Base-by-base conservation (phyloP, 2,888 invertebrate species). In the Abrostola tripartita region DNA sequence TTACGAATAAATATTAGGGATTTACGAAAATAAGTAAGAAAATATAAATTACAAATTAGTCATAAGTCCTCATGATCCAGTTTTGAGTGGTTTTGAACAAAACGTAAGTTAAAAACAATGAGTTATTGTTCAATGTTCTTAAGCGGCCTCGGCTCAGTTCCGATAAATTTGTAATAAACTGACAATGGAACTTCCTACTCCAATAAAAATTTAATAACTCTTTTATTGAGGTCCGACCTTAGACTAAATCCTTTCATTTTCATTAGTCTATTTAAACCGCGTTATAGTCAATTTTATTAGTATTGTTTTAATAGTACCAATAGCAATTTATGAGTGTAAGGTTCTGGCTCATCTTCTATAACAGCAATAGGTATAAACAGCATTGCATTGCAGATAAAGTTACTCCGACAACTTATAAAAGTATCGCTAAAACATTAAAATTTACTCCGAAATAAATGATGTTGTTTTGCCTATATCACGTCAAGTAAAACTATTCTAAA, bases 71-170 rank as follows among this genome's bases (percentile, higher is more conserved):
- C 24, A 24, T 24, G 40, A 9, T 40, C 40, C 8, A 40, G 10
- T 8, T 40, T 40, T 40, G 11, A 8, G 10, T 11, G 49, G 52
- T 65, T 56, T 68, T 55, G 42, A 57, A 70, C 61, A 68, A 64
- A 66, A 65, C 36, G 11, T 71, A 50, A 50, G 42, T 56, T 58
- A 38, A 52, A 59, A 69, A 81, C 83, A 83, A 83, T 82, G 64
- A 63, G 66, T 81, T 63, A 83, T 84, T 85, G 79, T 85, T 68
- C 61, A 75, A 64, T 65, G 59, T 65, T 71, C 61, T 71, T 66
- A 52, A 68, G 54, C 62, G 74, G 69, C 80, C 82, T 81, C 70
- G 71, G 54, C 47, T 71, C 41, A 12, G 61, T 68, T 70, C 60
- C 61, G 50, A 71, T 65, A 62, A 65, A 65, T 64, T 66, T 68